These are phyloP conservation scores for Tenthredo amoena DNA, from an alignment of 2,888 invertebrate genomes.

Conservation along the genomic window DNA sequence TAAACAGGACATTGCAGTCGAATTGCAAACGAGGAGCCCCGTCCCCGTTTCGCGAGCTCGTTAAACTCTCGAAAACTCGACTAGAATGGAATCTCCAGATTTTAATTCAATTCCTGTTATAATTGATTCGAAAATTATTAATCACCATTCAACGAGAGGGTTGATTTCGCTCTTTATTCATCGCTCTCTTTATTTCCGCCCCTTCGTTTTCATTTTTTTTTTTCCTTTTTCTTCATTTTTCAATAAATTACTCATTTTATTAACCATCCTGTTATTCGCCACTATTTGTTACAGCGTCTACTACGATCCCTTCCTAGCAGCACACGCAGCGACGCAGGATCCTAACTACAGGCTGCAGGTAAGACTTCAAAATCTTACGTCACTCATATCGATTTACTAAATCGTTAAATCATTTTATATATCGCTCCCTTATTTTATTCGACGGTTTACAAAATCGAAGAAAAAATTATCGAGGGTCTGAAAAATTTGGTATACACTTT, in stretches of 20 bases:
- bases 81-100: background rate
- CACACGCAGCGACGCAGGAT: slow-evolving; percentile 88
- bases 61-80: background rate
- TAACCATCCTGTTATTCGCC: slow-evolving; percentile 53
- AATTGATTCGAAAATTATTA: slow-evolving; percentile 13
- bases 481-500: background rate
- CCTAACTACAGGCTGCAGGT: slow-evolving; percentile 96
- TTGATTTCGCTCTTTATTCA: background rate
- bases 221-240: background rate
- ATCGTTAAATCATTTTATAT: background rate
- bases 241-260: background rate
- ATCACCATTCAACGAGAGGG: background rate
- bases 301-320: slow-evolving; percentile 97
- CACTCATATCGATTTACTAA: slow-evolving; percentile 53
- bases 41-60: background rate
- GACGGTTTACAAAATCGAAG: background rate
- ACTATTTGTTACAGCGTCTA: slow-evolving; percentile 87
- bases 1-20: slow-evolving; percentile 38
- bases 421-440: background rate
- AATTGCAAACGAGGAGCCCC: background rate
- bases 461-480: background rate
- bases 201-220: background rate
- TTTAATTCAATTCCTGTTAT: background rate
- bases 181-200: background rate
- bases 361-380: slow-evolving; percentile 73